phyloP scores from a whole-genome alignment of 2,113 vertebrate genomes.

The Pangasianodon gigas region DNA sequence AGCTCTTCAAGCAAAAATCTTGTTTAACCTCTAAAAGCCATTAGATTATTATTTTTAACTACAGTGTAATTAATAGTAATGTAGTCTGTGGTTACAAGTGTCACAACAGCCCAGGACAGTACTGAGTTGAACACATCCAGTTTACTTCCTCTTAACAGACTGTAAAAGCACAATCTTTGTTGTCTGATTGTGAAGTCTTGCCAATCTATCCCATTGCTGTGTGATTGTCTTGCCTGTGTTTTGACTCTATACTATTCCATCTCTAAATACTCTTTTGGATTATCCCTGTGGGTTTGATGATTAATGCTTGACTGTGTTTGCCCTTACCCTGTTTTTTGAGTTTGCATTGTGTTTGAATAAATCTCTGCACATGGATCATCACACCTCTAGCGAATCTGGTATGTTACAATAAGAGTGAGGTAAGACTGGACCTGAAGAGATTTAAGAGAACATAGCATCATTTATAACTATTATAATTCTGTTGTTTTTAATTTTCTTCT shows the following conservation, averaged over 20 bases:
- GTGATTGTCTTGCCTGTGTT: not conserved
- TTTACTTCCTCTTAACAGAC: not conserved
- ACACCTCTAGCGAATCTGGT: not conserved
- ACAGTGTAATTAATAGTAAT: not conserved
- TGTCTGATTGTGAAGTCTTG: not conserved
- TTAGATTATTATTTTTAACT: not conserved
- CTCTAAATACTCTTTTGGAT: not conserved
- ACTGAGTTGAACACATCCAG: not conserved
- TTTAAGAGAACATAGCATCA: not conserved
- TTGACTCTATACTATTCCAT: not conserved
- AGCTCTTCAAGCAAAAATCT: not conserved
- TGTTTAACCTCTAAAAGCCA: not conserved
- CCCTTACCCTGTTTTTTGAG: not conserved
- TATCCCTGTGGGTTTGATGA: not conserved
- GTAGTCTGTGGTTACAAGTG: not conserved
- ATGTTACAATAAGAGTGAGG: not conserved
- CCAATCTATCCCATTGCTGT: not conserved
- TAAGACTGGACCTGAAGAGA: not conserved
- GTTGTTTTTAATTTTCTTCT: conserved; percentile 3
- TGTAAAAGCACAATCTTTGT: not conserved
- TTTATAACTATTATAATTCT: not conserved
- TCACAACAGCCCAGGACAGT: not conserved
- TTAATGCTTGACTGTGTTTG: not conserved
- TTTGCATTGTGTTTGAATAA: not conserved
- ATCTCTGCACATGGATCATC: not conserved